A percentile compares a stretch with the other conserved stretches of the same genome.
Conservation (phyloP, 2,888 invertebrate species). For the Meloe dianella region DNA sequence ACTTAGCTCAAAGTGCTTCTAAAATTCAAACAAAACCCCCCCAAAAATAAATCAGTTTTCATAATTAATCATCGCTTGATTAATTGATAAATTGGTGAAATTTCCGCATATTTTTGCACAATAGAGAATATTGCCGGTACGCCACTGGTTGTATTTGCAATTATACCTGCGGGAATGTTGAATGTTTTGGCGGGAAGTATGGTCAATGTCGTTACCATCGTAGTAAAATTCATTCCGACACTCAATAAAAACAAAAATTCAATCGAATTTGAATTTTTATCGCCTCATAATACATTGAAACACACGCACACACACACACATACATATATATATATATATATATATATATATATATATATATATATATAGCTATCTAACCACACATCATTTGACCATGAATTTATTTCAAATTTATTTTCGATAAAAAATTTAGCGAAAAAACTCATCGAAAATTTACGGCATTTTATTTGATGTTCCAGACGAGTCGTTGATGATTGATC, state of each 20-base stretch:
- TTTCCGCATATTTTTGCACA: background rate
- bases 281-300: background rate
- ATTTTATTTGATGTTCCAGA: background rate
- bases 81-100: background rate
- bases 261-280: conserved; percentile 8
- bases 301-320: background rate
- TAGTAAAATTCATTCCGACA: conserved; percentile 29
- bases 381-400: conserved; percentile 3
- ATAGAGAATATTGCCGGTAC: background rate
- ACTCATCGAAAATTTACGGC: background rate
- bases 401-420: background rate
- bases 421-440: background rate
- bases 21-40: background rate
- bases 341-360: too few relatives aligned
- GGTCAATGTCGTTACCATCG: conserved; percentile 45
- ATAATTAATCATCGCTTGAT: too few relatives aligned
- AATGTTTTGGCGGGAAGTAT: conserved; percentile 52
- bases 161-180: conserved; percentile 49
- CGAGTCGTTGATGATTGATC: conserved; percentile 28
- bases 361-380: background rate
- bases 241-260: conserved; percentile 24
- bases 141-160: conserved; percentile 35
- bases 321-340: too few relatives aligned
- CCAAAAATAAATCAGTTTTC: background rate
- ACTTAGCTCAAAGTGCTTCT: too few relatives aligned